Conservation (phyloP, 2,113 vertebrate species). For the Cyphomyrus discorhynchus region DNA sequence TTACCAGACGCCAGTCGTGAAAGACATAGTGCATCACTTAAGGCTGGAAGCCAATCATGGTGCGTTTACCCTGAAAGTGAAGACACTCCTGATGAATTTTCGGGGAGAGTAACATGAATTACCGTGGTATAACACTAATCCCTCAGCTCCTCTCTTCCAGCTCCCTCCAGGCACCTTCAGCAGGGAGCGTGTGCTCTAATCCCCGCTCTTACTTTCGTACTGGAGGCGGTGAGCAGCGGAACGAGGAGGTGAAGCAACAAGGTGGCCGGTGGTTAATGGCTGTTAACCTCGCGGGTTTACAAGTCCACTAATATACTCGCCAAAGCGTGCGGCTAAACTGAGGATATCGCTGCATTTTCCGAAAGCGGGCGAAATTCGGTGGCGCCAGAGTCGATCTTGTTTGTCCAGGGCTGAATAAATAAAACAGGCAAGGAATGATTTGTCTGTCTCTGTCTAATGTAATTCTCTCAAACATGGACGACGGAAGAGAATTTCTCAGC, state of each 20-base stretch:
- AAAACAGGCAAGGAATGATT: not conserved
- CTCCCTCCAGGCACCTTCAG: not conserved
- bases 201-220: not conserved
- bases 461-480: not conserved
- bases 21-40: not conserved
- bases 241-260: not conserved
- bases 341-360: not conserved
- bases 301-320: not conserved
- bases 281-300: not conserved
- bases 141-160: not conserved
- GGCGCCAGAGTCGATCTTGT: not conserved
- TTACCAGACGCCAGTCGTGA: not conserved
- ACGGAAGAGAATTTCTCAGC: constrained; percentile 40
- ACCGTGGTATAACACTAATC: constrained; percentile 1
- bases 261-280: not conserved
- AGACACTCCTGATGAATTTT: not conserved
- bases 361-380: too few relatives aligned
- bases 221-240: not conserved
- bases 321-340: not conserved
- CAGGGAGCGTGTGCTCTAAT: not conserved
- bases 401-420: not conserved
- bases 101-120: not conserved
- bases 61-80: not conserved
- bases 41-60: not conserved
- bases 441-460: not conserved